Evolutionary conservation across 2,113 vertebrate species (phyloP).

Genomic region (Oryzias celebensis): DNA sequence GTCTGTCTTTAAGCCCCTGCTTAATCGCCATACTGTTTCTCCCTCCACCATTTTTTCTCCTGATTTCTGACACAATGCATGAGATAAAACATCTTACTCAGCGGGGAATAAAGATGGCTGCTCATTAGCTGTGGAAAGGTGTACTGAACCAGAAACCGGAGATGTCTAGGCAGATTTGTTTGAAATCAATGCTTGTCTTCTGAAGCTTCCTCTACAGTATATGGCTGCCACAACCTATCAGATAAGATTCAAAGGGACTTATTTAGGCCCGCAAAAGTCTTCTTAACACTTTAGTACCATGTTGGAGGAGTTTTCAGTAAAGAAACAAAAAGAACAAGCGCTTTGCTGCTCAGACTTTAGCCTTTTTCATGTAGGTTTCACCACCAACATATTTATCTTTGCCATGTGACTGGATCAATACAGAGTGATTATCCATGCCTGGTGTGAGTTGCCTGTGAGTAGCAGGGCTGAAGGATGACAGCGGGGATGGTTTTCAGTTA

Average conservation of each 20-base stretch:
- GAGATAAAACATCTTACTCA: conserved; percentile 62
- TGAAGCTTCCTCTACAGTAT: conserved; percentile 45
- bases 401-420: conserved; percentile 64
- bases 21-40: conserved; percentile 65
- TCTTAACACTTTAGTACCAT: conserved; percentile 4
- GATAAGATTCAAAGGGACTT: conserved; percentile 27
- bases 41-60: conserved; percentile 34
- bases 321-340: not conserved
- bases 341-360: conserved; percentile 5
- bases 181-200: conserved; percentile 58
- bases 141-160: conserved; percentile 52
- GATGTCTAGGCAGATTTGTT: conserved; percentile 60
- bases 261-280: conserved; percentile 8
- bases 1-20: conserved; percentile 74
- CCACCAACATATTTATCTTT: conserved; percentile 44
- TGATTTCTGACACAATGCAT: conserved; percentile 63
- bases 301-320: not conserved
- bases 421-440: conserved; percentile 50
- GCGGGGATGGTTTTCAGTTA: conserved; percentile 57
- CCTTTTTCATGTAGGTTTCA: conserved; percentile 3
- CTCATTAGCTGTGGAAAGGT: conserved; percentile 72
- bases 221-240: conserved; percentile 42
- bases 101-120: conserved; percentile 52
- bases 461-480: conserved; percentile 25
- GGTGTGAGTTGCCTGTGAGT: conserved; percentile 40